These are phyloP conservation scores for Nysson spinosus DNA, from an alignment of 2,888 invertebrate species.

Conservation along the genomic window DNA sequence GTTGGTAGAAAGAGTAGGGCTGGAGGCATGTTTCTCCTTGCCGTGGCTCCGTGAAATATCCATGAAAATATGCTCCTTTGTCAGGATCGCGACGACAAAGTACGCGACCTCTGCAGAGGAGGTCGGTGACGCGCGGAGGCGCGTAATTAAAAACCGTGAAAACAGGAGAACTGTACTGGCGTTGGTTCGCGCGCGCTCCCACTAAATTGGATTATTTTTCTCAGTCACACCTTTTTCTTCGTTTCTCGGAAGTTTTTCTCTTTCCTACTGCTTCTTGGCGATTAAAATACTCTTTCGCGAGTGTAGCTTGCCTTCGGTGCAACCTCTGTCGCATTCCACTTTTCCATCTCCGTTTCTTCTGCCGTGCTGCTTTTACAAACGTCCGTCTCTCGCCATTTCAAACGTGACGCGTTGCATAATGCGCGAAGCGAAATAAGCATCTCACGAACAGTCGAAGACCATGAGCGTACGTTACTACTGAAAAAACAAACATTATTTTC, in stretches of 20 bases:
- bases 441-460: neutral
- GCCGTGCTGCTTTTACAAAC: neutral
- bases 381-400: conserved; percentile 17
- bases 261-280: conserved; percentile 27
- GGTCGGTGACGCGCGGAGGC: conserved; percentile 25
- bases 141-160: conserved; percentile 72
- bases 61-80: conserved; percentile 61
- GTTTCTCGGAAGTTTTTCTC: conserved; percentile 9
- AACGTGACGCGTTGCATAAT: conserved; percentile 40
- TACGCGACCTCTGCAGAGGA: conserved; percentile 35
- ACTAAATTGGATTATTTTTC: conserved; percentile 74
- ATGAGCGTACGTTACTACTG: neutral
- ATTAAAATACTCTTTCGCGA: conserved; percentile 50
- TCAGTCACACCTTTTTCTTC: conserved; percentile 51
- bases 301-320: conserved; percentile 24
- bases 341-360: neutral
- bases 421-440: neutral
- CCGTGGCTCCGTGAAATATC: conserved; percentile 38
- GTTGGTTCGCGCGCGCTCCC: conserved; percentile 49
- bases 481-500: no score
- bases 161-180: conserved; percentile 60
- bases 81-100: conserved; percentile 58
- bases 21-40: conserved; percentile 32
- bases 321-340: conserved; percentile 2
- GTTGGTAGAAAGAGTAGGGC: no score